These are phyloP conservation scores for Aleiodes testaceus DNA, from an alignment of 2,888 invertebrate genomes.

Conservation along the genomic window DNA sequence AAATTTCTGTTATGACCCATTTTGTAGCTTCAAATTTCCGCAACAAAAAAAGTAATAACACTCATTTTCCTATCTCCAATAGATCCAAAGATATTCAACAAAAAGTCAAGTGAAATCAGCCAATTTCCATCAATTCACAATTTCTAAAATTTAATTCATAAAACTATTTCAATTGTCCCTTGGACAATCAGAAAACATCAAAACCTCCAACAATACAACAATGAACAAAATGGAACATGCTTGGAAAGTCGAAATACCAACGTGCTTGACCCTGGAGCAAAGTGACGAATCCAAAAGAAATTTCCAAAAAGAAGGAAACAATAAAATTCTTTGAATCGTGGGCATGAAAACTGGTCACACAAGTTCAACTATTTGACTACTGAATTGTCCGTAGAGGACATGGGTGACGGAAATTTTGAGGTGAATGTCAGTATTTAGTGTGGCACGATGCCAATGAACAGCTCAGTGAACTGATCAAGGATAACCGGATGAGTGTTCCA, in stretches of 20 bases:
- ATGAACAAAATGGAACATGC: background rate
- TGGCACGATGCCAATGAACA: conserved; percentile 24
- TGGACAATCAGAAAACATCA: too few relatives aligned
- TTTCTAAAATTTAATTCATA: background rate
- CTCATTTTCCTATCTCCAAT: too few relatives aligned
- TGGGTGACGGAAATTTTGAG: conserved; percentile 23
- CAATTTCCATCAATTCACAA: too few relatives aligned
- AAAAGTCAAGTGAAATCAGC: too few relatives aligned
- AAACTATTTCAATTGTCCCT: too few relatives aligned
- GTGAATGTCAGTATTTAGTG: conserved; percentile 20
- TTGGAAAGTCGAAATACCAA: conserved; percentile 6
- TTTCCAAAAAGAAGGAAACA: background rate
- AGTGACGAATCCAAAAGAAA: background rate
- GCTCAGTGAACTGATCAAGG: conserved; percentile 26
- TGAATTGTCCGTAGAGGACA: background rate
- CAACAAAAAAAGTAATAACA: too few relatives aligned
- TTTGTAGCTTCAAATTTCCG: too few relatives aligned
- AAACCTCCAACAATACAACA: background rate
- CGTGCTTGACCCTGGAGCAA: background rate
- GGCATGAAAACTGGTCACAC: conserved; percentile 13
- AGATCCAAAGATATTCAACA: too few relatives aligned
- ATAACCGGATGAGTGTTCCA: conserved; percentile 3
- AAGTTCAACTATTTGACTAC: background rate
- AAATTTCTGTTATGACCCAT: too few relatives aligned
- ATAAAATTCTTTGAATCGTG: conserved; percentile 4